Evolutionary conservation across 2,113 vertebrate genomes (phyloP).

Genomic region (Nycticebus coucang): DNA sequence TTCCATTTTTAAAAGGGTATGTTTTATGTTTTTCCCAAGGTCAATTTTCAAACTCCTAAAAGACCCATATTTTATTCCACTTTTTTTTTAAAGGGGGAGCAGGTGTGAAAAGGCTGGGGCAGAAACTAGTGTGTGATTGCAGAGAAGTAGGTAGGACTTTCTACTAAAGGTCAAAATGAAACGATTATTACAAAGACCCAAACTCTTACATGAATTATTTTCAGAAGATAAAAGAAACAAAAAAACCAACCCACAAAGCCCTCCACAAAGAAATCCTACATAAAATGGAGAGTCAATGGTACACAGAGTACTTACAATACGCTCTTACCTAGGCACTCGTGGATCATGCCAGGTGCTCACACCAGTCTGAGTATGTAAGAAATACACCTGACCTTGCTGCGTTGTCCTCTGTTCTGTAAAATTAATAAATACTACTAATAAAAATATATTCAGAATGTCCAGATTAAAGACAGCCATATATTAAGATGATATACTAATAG

Average conservation of each 20-base stretch:
- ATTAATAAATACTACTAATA: conserved; percentile 67
- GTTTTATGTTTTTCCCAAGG: not conserved
- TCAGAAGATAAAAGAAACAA: conserved; percentile 20
- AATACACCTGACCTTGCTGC: conserved; percentile 97
- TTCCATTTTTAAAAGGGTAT: not conserved
- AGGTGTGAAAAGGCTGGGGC: not conserved
- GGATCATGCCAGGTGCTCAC: conserved; percentile 99
- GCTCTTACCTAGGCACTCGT: conserved; percentile 93
- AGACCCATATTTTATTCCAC: not conserved
- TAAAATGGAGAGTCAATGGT: not conserved
- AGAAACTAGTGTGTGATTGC: not conserved
- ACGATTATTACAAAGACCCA: conserved; percentile 21
- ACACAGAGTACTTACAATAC: not conserved
- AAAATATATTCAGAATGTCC: conserved; percentile 56
- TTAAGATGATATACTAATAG: not conserved
- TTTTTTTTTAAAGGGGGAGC: not conserved
- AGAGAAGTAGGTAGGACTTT: not conserved
- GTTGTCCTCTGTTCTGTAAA: conserved; percentile 96
- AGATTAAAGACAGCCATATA: not conserved
- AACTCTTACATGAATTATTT: conserved; percentile 21
- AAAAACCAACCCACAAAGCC: not conserved
- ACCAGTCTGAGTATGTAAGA: conserved; percentile 97
- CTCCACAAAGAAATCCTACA: conserved; percentile 47
- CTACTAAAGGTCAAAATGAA: not conserved
- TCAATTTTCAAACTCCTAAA: conserved; percentile 45